Conservation (phyloP, 2,888 invertebrate genomes). For the Meliscaeva auricollis region DNA sequence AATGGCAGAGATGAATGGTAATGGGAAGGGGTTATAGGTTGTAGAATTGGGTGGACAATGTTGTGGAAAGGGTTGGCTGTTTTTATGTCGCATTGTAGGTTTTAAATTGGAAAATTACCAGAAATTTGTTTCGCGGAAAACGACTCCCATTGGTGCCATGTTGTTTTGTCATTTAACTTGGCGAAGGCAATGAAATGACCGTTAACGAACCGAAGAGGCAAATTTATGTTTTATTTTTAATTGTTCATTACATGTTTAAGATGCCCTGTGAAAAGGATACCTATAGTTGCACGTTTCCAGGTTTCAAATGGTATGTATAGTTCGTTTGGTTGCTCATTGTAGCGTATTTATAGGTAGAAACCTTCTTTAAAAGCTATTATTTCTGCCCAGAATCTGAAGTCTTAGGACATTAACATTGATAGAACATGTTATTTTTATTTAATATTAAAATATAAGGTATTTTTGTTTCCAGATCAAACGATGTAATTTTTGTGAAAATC, state of each 20-base stretch:
- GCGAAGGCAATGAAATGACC: slow-evolving; percentile 68
- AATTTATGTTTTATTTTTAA: slow-evolving; percentile 71
- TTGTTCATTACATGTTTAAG: slow-evolving; percentile 50
- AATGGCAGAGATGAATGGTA: slow-evolving; percentile 74
- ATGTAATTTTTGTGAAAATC: no score
- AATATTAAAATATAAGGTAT: no score
- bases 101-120: slow-evolving; percentile 70
- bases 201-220: slow-evolving; percentile 72
- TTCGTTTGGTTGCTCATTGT: slow-evolving; percentile 42
- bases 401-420: no score
- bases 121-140: slow-evolving; percentile 73
- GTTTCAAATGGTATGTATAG: slow-evolving; percentile 23
- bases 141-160: slow-evolving; percentile 72
- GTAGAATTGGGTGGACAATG: slow-evolving; percentile 47
- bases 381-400: neutral
- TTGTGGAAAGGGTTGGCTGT: slow-evolving; percentile 63
- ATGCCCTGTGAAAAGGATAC: slow-evolving; percentile 10
- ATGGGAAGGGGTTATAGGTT: slow-evolving; percentile 56
- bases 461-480: no score
- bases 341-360: slow-evolving; percentile 1
- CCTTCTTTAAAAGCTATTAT: neutral
- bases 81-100: slow-evolving; percentile 53
- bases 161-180: slow-evolving; percentile 72
- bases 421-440: no score
- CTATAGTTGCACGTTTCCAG: neutral